Evolutionary conservation across 2,888 invertebrate genomes (phyloP), one percentile per base, ranked within the genome.

Genomic region (Pseudococcus longispinus): DNA sequence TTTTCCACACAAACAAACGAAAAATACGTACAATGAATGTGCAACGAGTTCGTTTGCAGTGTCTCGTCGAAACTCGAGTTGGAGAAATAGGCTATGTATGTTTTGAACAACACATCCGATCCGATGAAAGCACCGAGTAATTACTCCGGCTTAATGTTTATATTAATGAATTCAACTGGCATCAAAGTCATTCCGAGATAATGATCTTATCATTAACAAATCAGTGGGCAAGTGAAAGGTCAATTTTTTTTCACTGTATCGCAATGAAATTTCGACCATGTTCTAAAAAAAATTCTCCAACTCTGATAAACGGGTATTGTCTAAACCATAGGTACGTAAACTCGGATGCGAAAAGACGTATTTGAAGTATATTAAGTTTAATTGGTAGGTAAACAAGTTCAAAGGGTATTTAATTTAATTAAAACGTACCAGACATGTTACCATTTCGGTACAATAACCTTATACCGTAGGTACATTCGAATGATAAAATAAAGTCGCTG

Each of bases 361-460:
- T 60, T 23, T 23, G 9, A 60, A 60, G 60, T 15, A 55, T 55
- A 4, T 9, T 9, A 13, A 46, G 11, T 37, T 37, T 37, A 65
- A 26, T 26, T 65, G n/a, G 8, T 11, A 70, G 18, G 29, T 29
- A 70, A 70, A 70, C 29, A 70, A 70, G 70, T 70, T 29, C 29
- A 70, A 70, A 70, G 70, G 70, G 29, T 70, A 32, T 29, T 60
- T 60, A 23, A 5, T 70, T 70, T 29, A 32, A 70, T 70, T 29
- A 18, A 70, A 70, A 70, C 13, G 15, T 6, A 70, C 70, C 29
- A 70, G 70, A 70, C 70, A 1, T 29, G 70, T 70, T 23, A 70
- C 29, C 70, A 70, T 70, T 70, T 42, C 6, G 29, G 77, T 80
- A 80, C 77, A 80, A 20, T 80, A 80, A 80, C 77, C 77, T 23